These are phyloP conservation scores for Rutilus rutilus DNA, from an alignment of 2,113 vertebrate species.

Conservation along the genomic window DNA sequence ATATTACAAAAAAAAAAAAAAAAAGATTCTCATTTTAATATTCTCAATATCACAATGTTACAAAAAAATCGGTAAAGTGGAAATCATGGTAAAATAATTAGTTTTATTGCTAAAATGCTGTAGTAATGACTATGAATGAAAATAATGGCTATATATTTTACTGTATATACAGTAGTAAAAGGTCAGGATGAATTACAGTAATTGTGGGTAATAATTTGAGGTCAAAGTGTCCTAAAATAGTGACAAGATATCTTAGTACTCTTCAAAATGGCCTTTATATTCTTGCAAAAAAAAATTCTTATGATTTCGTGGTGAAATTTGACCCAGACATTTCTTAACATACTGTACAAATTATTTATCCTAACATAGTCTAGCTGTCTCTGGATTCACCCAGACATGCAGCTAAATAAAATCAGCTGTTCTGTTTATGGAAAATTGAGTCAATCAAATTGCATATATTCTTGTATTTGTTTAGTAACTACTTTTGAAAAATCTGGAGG, in stretches of 20 bases:
- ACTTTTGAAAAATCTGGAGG: not conserved
- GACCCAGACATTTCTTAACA: not conserved
- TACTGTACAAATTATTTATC: not conserved
- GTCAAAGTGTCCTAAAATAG: not conserved
- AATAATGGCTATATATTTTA: not conserved
- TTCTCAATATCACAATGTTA: not conserved
- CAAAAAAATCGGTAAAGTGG: not conserved
- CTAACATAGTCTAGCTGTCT: not conserved
- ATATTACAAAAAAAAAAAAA: not conserved
- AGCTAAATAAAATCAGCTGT: not conserved
- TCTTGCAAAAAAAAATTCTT: too few species aligned
- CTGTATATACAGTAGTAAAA: not conserved
- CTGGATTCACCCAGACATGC: not conserved
- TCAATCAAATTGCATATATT: not conserved
- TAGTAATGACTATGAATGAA: not conserved
- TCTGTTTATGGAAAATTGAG: not conserved
- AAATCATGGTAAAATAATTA: not conserved
- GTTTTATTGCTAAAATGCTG: not conserved
- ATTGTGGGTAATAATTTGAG: not conserved
- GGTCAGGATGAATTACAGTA: not conserved
- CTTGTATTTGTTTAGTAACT: not conserved
- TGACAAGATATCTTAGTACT: too few species aligned
- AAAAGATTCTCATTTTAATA: too few species aligned
- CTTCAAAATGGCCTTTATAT: too few species aligned
- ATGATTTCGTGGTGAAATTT: not conserved